Evolutionary conservation across 2,888 invertebrate species (phyloP).

Genomic region (Panzeria rudis): DNA sequence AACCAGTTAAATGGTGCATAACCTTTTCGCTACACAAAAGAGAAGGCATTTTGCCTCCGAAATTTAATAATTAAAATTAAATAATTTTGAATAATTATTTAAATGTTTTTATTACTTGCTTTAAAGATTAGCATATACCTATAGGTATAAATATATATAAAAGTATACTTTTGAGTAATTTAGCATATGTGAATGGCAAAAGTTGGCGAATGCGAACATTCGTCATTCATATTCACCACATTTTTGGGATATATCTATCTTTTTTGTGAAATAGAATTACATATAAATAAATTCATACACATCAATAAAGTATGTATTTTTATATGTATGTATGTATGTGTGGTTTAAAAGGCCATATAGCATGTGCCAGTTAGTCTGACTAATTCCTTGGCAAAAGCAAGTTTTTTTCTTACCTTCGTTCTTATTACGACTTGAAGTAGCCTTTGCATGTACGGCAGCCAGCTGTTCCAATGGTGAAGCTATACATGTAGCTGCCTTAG

Average conservation of each 20-base stretch:
- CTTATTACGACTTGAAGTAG: slow-evolving; percentile 76
- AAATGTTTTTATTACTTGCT: too few relatives aligned
- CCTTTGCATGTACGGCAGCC: slow-evolving; percentile 71
- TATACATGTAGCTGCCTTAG: slow-evolving; percentile 54
- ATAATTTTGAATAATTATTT: too few relatives aligned
- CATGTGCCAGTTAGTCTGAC: background rate
- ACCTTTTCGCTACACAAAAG: too few relatives aligned
- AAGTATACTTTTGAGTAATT: background rate
- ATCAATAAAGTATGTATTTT: background rate
- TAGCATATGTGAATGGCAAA: background rate
- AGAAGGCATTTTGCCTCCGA: too few relatives aligned
- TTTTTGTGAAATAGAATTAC: background rate
- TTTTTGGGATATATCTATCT: background rate
- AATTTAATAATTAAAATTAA: too few relatives aligned
- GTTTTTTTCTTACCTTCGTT: slow-evolving; percentile 76
- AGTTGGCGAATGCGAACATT: background rate
- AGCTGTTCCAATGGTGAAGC: slow-evolving; percentile 67
- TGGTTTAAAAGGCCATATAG: background rate
- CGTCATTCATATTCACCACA: background rate
- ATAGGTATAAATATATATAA: too few relatives aligned
- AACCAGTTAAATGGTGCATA: too few relatives aligned
- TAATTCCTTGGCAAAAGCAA: background rate
- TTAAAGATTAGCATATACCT: too few relatives aligned
- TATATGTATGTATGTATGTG: background rate
- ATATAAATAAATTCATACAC: background rate